Percentiles rank a stretch among this genome's conserved stretches.
Conservation (phyloP, 2,797 vertebrate genomes). For the Falco cherrug region DNA sequence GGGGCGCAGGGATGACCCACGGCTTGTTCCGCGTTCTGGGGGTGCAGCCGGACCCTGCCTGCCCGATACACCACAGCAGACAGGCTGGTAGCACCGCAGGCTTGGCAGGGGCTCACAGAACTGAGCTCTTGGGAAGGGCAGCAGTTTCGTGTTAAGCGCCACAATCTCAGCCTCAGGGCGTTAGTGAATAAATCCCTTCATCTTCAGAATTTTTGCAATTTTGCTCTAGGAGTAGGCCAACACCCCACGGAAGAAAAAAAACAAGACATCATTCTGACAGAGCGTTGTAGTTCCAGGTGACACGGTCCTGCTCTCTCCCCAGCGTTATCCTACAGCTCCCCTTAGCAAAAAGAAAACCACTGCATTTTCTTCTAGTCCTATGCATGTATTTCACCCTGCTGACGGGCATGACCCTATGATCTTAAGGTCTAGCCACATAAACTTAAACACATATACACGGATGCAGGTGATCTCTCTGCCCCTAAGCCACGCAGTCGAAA, state of each 20-base stretch:
- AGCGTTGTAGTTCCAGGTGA: not conserved
- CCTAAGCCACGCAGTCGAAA: not conserved
- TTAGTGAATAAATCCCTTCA: not conserved
- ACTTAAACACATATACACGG: not conserved
- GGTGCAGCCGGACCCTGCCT: not conserved
- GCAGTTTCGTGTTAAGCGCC: accelerated
- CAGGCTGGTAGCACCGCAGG: accelerated
- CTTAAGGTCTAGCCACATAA: not conserved
- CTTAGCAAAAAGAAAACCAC: not conserved
- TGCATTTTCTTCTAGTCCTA: not conserved
- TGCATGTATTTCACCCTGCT: not conserved
- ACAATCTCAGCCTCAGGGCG: not conserved
- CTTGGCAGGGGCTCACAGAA: not conserved
- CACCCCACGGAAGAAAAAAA: not conserved
- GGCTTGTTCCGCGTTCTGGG: not conserved
- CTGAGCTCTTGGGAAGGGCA: not conserved
- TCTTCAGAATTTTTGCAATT: not conserved
- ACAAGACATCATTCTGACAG: not conserved
- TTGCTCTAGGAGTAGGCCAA: not conserved
- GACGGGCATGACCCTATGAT: not conserved
- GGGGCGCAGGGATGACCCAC: accelerated
- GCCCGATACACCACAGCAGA: accelerated
- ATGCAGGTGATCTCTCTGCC: not conserved
- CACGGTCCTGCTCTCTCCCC: not conserved
- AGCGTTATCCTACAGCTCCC: not conserved